A percentile compares a stretch with the other conserved stretches of the same genome.
These are phyloP conservation scores for Benthosema pterotum DNA, from an alignment of 2,797 vertebrate genomes.

Conservation along the genomic window DNA sequence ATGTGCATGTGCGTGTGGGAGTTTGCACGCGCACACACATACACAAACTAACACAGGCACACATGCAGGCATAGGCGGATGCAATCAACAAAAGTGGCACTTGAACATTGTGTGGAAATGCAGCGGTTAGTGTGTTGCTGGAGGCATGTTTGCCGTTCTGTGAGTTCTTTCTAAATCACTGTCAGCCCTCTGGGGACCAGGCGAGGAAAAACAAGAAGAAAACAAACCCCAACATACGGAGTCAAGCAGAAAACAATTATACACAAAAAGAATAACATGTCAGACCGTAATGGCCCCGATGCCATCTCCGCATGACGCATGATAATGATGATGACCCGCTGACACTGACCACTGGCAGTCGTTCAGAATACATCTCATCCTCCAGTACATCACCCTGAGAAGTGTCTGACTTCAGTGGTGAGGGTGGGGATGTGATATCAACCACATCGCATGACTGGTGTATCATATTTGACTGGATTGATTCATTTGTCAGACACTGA, in stretches of 20 bases:
- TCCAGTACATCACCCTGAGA: no score
- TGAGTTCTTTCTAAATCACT: constrained; percentile 14
- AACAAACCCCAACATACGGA: constrained; percentile 8
- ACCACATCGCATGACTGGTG: constrained; percentile 3
- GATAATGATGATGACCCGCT: no score
- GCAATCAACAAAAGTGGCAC: constrained; percentile 1
- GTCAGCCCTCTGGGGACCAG: background rate
- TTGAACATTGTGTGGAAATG: background rate
- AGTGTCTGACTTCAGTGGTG: no score
- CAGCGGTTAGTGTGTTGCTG: background rate
- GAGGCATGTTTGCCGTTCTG: background rate
- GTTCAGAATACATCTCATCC: no score
- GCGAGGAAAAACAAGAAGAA: background rate
- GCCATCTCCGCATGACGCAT: constrained; percentile 15
- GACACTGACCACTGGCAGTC: no score
- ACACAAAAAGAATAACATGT: constrained; percentile 15
- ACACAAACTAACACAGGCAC: no score
- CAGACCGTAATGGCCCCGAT: background rate
- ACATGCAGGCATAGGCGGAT: no score
- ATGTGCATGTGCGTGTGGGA: no score
- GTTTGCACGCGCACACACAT: no score
- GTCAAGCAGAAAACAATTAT: constrained; percentile 21
- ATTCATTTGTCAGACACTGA: constrained; percentile 12
- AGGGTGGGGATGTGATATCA: no score
- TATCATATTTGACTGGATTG: constrained; percentile 7